Evolutionary conservation across 2,797 vertebrate species (phyloP), one percentile per base, ranked within the genome.

Genomic region (Nasua narica): DNA sequence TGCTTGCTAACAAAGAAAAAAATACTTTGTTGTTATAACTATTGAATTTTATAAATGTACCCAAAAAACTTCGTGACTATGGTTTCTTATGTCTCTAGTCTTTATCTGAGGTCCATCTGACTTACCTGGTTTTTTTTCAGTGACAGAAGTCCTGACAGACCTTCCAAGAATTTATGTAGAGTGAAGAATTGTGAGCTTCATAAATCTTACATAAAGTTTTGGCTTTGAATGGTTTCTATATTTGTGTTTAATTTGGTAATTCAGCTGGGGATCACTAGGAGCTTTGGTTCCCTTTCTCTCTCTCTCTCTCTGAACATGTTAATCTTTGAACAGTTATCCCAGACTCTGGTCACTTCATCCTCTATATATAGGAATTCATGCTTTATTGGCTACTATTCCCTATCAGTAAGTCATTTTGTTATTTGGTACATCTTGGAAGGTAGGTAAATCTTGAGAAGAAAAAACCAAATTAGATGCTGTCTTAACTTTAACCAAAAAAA

Each of bases 191-290:
- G 23, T 96, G 92, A 91, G 46, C 85, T 95, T 87, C 32, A 70
- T 84, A 84, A 87, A 92, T n/a, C 35, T 65, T 96, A 27, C 23
- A 50, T 23, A 85, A 79, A 70, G 67, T 50, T 96, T 46, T 96
- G 29, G 29, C 58, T 94, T 92, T 94, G 81, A 95, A 6, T 67
- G 70, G 27, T 96, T 95, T 94, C 74, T 95, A 70, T 50, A 77
- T 90, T 97, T 94, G 67, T 91, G 52, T 92, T 94, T 87, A 90
- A 90, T 91, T 86, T 79, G 77, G 11, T 67, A 62, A 58, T 96
- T 97, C 19, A 95, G 10, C 62, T 72, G 19, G 93, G 58, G 56
- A 50, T 87, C 48, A 27, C 18, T 62, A 10, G 37, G n/a, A 83
- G 16, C 16, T 96, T 92, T 97, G 69, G 91, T 94, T 97, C 52